Percentiles rank a stretch among this genome's conserved stretches.
These are phyloP conservation scores for Silurus asotus DNA, from an alignment of 2,113 vertebrate genomes.

Conservation along the genomic window DNA sequence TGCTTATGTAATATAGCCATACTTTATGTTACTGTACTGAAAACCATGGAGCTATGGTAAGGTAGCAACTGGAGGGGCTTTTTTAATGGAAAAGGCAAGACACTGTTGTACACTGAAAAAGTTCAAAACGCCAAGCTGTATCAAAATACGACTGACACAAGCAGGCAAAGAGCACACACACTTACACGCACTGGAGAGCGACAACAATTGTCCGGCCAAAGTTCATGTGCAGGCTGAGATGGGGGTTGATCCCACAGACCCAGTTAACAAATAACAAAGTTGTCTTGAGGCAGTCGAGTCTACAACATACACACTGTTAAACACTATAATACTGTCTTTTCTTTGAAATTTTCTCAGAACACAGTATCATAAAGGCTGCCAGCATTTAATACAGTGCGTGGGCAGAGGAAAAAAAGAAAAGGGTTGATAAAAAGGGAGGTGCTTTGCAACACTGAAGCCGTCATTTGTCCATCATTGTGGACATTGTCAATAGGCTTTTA, in stretches of 20 bases:
- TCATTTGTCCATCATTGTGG: neutral
- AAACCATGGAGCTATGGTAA: conserved; percentile 4
- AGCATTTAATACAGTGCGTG: conserved; percentile 23
- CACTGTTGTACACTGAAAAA: neutral
- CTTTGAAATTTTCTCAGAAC: conserved; percentile 1
- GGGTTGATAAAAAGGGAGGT: neutral
- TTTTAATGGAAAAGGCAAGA: neutral
- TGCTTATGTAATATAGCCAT: conserved; percentile 28
- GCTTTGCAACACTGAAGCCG: neutral
- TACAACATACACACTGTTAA: conserved; percentile 4
- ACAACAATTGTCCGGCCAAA: conserved; percentile 11
- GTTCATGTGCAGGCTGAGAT: conserved; percentile 2
- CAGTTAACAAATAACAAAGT: conserved; percentile 36
- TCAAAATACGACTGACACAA: conserved; percentile 13
- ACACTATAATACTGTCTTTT: conserved; percentile 32
- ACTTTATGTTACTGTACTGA: conserved; percentile 22
- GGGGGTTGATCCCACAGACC: conserved; percentile 18
- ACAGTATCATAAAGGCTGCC: neutral
- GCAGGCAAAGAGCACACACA: neutral
- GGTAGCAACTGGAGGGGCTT: neutral
- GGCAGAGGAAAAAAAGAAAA: neutral
- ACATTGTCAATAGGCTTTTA: neutral
- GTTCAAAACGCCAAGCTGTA: neutral
- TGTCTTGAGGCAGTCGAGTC: conserved; percentile 24
- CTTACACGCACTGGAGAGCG: conserved; percentile 21